A percentile compares a stretch with the other conserved stretches of the same genome.
Conservation (phyloP, 2,113 vertebrate genomes). For the Rissa tridactyla region DNA sequence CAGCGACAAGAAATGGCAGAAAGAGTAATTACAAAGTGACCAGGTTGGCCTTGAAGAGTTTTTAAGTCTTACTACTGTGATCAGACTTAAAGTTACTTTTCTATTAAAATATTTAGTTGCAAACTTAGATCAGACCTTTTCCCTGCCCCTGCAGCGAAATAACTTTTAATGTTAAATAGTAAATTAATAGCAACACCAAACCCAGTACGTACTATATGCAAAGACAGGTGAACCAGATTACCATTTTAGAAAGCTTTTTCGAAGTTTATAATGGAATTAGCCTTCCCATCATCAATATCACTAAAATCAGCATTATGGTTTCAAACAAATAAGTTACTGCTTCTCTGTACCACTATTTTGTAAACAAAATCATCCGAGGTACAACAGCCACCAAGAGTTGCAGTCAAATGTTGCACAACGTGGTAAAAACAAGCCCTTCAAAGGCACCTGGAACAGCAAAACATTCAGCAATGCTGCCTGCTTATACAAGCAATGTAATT, state of each 20-base stretch:
- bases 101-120: neutral
- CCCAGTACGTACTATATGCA: no score
- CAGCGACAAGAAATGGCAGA: fast-evolving
- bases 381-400: neutral
- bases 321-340: neutral
- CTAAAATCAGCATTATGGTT: neutral
- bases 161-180: neutral
- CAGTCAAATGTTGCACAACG: neutral
- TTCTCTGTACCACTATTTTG: neutral
- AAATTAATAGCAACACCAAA: neutral
- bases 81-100: neutral
- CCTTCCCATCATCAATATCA: neutral
- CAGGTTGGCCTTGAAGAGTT: neutral
- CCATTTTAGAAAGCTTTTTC: neutral
- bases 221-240: neutral
- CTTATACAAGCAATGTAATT: neutral
- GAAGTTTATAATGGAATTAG: neutral
- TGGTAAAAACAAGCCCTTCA: neutral
- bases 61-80: neutral
- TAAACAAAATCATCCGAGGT: neutral
- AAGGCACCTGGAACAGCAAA: neutral
- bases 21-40: neutral
- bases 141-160: neutral
- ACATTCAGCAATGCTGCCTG: neutral
- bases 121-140: neutral